These are phyloP conservation scores for Chironomus riparius DNA, from an alignment of 2,888 invertebrate species.

Conservation along the genomic window DNA sequence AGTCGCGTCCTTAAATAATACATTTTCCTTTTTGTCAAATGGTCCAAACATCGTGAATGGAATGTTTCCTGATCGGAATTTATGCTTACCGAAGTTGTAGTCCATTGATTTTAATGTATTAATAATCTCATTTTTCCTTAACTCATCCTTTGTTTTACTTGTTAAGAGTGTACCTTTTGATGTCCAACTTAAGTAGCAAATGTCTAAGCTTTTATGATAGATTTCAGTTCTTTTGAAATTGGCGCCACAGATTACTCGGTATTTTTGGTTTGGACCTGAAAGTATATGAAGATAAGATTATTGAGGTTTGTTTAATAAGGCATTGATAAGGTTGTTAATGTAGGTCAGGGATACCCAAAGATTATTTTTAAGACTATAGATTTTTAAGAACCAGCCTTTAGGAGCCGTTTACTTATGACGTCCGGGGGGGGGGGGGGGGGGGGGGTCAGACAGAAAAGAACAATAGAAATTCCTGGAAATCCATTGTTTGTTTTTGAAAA, in stretches of 20 bases:
- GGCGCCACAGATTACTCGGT: constrained; percentile 51
- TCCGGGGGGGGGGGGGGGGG: too few relatives aligned
- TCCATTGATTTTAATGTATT: constrained; percentile 62
- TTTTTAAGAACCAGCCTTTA: too few relatives aligned
- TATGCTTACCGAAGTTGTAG: constrained; percentile 56
- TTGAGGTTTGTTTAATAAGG: not conserved
- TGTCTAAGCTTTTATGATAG: constrained; percentile 30
- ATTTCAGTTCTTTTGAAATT: constrained; percentile 34
- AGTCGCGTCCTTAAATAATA: constrained; percentile 48
- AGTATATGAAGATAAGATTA: too few relatives aligned
- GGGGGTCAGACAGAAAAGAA: too few relatives aligned
- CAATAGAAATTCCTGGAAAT: too few relatives aligned
- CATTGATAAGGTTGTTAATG: not conserved
- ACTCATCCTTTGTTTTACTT: constrained; percentile 46
- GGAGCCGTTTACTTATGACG: too few relatives aligned
- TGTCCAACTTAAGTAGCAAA: constrained; percentile 60
- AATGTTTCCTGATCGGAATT: constrained; percentile 46
- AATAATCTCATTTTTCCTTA: constrained; percentile 57
- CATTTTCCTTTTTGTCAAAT: constrained; percentile 53
- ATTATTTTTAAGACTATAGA: not conserved
- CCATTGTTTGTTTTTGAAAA: too few relatives aligned
- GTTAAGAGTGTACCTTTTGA: constrained; percentile 59
- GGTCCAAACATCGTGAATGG: constrained; percentile 62
- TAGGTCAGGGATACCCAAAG: not conserved
- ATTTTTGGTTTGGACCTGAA: constrained; percentile 43